Evolutionary conservation across 2,113 vertebrate genomes (phyloP).

Genomic region (Cyrtonyx montezumae): DNA sequence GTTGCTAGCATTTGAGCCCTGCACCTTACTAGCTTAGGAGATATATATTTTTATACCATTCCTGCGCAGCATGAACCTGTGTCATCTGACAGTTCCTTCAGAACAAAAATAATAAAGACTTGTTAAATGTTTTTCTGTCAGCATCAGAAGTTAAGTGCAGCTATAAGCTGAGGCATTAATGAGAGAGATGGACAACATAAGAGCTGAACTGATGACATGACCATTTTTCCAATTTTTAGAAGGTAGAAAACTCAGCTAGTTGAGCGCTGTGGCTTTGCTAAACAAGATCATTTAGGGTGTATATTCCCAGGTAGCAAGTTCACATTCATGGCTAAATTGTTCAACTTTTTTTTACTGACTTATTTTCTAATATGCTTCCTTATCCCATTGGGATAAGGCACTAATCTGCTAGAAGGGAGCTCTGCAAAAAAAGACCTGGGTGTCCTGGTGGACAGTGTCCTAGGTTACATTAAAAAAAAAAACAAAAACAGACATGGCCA

Average conservation of each 20-base stretch:
- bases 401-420: too few species aligned
- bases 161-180: neutral
- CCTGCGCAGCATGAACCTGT: neutral
- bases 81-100: neutral
- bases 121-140: neutral
- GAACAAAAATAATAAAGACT: neutral
- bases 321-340: neutral
- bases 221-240: neutral
- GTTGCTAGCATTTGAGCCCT: neutral
- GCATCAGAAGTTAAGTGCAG: neutral
- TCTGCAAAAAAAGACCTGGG: too few species aligned
- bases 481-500: too few species aligned
- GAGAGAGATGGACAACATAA: neutral
- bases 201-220: neutral
- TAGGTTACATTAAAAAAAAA: too few species aligned
- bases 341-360: neutral
- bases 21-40: neutral
- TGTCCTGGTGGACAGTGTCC: too few species aligned
- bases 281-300: neutral
- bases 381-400: neutral
- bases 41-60: neutral
- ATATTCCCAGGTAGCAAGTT: neutral
- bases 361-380: neutral
- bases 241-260: neutral
- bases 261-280: neutral